A percentile compares a stretch with the other conserved stretches of the same genome.
Evolutionary conservation across 2,888 invertebrate species (phyloP).

Genomic region (Tethea ocularis): DNA sequence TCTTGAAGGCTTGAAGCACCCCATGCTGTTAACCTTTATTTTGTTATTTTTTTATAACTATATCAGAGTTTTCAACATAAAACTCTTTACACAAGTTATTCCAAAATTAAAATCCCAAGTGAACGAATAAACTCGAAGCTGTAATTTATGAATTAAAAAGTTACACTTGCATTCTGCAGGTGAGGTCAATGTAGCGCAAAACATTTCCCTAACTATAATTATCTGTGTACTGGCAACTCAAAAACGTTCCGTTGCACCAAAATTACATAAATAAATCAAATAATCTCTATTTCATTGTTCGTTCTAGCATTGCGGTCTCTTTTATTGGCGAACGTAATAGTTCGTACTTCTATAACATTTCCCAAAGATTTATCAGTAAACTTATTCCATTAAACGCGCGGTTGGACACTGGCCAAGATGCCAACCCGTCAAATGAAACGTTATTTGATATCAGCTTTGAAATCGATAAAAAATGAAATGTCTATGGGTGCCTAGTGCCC

Average conservation of each 20-base stretch:
- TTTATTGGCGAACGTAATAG: slow-evolving; percentile 1
- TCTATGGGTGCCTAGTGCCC: too few relatives aligned
- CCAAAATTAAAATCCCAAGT: neutral
- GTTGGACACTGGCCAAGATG: neutral
- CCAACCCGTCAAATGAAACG: neutral
- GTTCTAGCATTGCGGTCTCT: neutral
- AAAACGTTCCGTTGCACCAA: neutral
- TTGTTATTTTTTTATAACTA: too few relatives aligned
- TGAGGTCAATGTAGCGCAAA: neutral
- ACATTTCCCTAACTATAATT: neutral
- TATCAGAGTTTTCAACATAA: too few relatives aligned
- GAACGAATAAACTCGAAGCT: neutral
- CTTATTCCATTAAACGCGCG: neutral
- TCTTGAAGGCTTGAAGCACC: too few relatives aligned
- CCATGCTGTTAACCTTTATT: too few relatives aligned
- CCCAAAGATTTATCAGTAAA: neutral
- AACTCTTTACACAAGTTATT: neutral
- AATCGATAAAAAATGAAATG: too few relatives aligned
- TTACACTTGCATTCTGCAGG: neutral
- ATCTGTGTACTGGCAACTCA: neutral
- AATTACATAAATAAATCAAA: neutral
- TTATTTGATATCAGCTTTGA: neutral
- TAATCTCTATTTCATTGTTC: neutral
- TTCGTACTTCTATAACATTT: neutral
- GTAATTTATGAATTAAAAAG: neutral